Percentiles rank a stretch among this genome's conserved stretches.
phyloP scores from a whole-genome alignment of 2,888 invertebrate genomes.

The Euproctis similis region DNA sequence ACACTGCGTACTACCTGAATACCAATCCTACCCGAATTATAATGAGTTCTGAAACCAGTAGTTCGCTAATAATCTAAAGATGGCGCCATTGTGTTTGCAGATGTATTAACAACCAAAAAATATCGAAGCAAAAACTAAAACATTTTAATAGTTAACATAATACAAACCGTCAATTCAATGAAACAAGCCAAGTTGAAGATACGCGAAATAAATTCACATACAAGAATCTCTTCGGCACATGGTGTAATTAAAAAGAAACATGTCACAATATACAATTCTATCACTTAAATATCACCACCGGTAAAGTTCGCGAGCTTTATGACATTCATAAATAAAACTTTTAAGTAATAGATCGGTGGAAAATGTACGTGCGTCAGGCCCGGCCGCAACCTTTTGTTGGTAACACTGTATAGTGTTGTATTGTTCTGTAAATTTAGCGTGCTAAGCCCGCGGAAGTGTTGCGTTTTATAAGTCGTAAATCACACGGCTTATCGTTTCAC shows the following conservation, averaged over 20 bases:
- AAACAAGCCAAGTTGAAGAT: no score
- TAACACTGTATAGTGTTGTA: conserved; percentile 22
- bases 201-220: no score
- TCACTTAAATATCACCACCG: conserved; percentile 26
- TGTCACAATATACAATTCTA: conserved; percentile 30
- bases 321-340: conserved; percentile 48
- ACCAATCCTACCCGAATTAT: no score
- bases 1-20: no score
- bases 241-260: conserved; percentile 38
- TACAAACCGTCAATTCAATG: no score
- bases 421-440: conserved; percentile 40
- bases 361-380: conserved; percentile 14
- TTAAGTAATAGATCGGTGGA: conserved; percentile 33
- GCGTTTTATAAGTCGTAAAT: conserved; percentile 65
- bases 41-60: no score
- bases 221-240: no score
- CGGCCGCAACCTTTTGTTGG: conserved; percentile 16
- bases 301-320: conserved; percentile 33
- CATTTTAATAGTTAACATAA: no score
- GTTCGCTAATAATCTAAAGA: no score
- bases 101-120: no score
- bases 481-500: conserved; percentile 60
- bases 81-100: no score
- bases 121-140: no score
- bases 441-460: conserved; percentile 56